Evolutionary conservation across 2,888 invertebrate genomes (phyloP), one percentile per base, ranked within the genome.

Genomic region (Prosopocoilus inquinatus): DNA sequence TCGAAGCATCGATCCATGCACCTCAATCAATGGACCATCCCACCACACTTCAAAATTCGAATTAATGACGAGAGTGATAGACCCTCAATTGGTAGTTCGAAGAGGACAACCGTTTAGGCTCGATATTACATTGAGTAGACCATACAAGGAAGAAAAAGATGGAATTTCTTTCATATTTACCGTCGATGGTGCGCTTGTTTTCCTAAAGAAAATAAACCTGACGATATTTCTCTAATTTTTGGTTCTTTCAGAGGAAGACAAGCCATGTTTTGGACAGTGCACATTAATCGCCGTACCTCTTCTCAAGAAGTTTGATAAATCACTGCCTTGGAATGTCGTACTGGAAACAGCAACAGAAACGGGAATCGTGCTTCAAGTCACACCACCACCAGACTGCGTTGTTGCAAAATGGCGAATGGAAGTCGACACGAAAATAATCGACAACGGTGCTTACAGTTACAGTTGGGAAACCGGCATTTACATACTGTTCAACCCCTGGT

Each of bases 401-500:
- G 87, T 94, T 1, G 91, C 92, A 8, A 85, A 90, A 67, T 94
- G 94, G 94, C 85, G 83, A 54, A 75, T 94, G 66, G 93, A 93
- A 48, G 83, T 94, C 12, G 93, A 94, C 67, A 91, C 91, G 0
- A 91, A 87, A 74, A 77, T 86, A 49, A 81, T 81, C 47, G 81
- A 83, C 46, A 85, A 85, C 51, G 86, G 84, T 38, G 86, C 91
- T 0, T 80, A 90, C 52, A 90, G 89, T 62, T 91, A 87, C 74
- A 84, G 87, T n/a, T 86, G 91, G 71, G 86, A 88, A 3, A 83
- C 86, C 51, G 86, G 87, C 11, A 84, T 95, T 60, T 94, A 89
- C 70, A 77, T 96, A 1, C 81, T 96, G 2, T 96, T 91, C 72
- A 96, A 96, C 78, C 91, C 95, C 0, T 96, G 96, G 96, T 90